Evolutionary conservation across 2,113 vertebrate genomes (phyloP).

Genomic region (Zosterops pallidus): DNA sequence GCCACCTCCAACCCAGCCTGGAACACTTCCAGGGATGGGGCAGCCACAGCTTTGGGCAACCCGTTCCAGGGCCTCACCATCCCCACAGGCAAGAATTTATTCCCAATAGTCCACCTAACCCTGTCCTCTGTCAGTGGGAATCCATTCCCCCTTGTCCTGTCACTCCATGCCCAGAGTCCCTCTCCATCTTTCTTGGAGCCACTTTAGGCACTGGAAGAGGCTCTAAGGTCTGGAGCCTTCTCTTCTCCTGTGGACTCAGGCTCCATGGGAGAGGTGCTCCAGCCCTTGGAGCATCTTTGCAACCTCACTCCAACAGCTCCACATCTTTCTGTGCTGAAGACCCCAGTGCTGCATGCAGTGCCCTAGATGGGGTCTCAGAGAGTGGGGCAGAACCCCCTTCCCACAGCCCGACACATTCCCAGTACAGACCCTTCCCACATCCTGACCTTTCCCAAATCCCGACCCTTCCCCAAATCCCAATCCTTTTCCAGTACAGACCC

Average conservation of each 20-base stretch:
- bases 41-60: neutral
- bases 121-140: neutral
- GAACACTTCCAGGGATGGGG: neutral
- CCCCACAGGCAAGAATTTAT: neutral
- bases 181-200: neutral
- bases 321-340: neutral
- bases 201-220: neutral
- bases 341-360: fast-evolving
- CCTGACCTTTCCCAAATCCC: too few species aligned
- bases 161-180: neutral
- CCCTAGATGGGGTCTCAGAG: neutral
- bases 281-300: neutral
- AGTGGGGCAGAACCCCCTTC: neutral
- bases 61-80: neutral
- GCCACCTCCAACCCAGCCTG: neutral
- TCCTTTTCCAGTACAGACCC: neutral
- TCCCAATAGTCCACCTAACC: neutral
- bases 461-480: too few species aligned
- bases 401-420: too few species aligned
- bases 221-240: neutral
- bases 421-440: neutral
- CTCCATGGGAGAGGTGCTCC: neutral
- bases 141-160: neutral
- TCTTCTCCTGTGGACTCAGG: neutral
- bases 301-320: neutral